These are phyloP conservation scores for Drosophila tani DNA, from an alignment of 1,140 invertebrate genomes.

Conservation along the genomic window DNA sequence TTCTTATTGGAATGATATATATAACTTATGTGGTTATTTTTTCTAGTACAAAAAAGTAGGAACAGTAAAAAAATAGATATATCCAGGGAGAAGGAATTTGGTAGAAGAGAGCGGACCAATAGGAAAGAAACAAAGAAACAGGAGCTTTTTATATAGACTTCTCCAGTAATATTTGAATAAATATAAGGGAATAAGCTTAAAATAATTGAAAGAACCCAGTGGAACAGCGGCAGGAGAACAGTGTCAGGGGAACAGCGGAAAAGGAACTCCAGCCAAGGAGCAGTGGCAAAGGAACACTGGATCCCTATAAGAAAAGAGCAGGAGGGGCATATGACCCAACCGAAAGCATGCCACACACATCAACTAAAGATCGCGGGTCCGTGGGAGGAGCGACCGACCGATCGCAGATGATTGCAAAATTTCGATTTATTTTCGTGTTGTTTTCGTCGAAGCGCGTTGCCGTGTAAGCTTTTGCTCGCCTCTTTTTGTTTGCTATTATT, in stretches of 20 bases:
- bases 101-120: no score
- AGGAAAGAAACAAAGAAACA: no score
- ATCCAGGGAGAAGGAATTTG: no score
- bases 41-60: no score
- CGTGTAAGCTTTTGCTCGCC: conserved; percentile 43
- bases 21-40: no score
- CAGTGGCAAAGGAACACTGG: neutral
- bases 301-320: neutral
- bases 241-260: neutral
- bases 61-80: no score
- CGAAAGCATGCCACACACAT: conserved; percentile 1
- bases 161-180: no score
- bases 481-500: conserved; percentile 5
- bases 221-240: neutral
- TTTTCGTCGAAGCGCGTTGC: conserved; percentile 36
- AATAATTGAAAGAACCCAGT: no score
- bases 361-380: neutral
- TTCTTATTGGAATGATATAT: no score
- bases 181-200: neutral
- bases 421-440: conserved; percentile 51
- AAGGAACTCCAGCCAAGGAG: neutral
- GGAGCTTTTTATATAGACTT: no score
- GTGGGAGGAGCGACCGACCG: conserved; percentile 24
- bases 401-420: conserved; percentile 51
- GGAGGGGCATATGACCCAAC: neutral